phyloP scores from a whole-genome alignment of 1,140 invertebrate species.

The Heliconius congener region DNA sequence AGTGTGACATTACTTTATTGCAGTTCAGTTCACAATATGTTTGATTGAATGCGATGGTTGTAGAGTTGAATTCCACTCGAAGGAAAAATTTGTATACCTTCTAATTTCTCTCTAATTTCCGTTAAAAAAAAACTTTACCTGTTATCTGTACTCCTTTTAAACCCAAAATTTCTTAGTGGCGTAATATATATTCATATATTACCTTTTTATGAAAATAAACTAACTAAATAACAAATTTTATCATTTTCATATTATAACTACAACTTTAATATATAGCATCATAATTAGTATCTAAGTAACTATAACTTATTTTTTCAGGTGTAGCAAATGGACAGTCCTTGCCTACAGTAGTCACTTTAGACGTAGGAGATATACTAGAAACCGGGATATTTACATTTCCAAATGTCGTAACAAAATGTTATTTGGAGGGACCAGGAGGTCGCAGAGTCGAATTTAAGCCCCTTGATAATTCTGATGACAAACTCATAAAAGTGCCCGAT shows the following conservation, averaged over 20 bases:
- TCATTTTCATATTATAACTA: too few species aligned
- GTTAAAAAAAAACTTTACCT: too few species aligned
- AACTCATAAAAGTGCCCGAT: constrained; percentile 34
- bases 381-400: constrained; percentile 29
- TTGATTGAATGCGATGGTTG: neutral
- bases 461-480: constrained; percentile 38
- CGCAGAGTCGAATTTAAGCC: constrained; percentile 43
- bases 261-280: too few species aligned
- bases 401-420: constrained; percentile 35
- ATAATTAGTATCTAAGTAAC: neutral
- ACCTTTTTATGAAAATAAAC: too few species aligned
- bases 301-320: constrained; percentile 23
- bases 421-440: constrained; percentile 28
- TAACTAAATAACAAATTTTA: too few species aligned
- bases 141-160: too few species aligned
- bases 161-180: too few species aligned
- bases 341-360: constrained; percentile 17
- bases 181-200: too few species aligned
- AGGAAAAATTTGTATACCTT: neutral
- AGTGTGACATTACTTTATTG: neutral
- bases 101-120: too few species aligned
- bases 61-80: neutral
- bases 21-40: neutral
- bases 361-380: constrained; percentile 36
- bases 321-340: constrained; percentile 15